Evolutionary conservation across 2,888 invertebrate genomes (phyloP), one percentile per base, ranked within the genome.

Genomic region (Tenodera sinensis): DNA sequence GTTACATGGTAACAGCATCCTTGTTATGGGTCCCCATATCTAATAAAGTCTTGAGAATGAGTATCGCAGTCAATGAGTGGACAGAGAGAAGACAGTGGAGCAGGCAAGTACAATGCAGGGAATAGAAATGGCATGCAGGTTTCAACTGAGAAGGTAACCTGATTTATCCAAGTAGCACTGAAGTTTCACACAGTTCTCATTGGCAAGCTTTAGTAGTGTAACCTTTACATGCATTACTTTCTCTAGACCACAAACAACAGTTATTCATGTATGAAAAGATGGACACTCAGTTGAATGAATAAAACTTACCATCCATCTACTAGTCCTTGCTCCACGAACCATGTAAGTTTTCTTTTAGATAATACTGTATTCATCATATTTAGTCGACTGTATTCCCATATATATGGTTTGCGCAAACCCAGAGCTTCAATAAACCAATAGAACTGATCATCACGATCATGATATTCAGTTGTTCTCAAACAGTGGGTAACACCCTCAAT

Each of bases 331-430:
- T 98, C 96, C 9, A 99, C 99, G 93, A 99, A 98, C 99, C 99
- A 99, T 0, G 99, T 99, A 25, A 99, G 94, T 93, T 98, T 99
- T 90, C 99, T 95, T 93, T 99, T 99, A 0, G 99, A 99, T 89
- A 99, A 94, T 71, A 99, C 99, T 0, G 99, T 99, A 92, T 99
- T 98, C 20, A 98, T 99, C 97, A 99, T 98, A 91, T 99, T 99
- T 88, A 99, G 94, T 91, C 99, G 96, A 92, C 98, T 97, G 93
- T 99, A 99, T 92, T 98, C 98, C 97, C 98, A 99, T 92, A 99
- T 98, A 92, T 98, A 95, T 0, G 99, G 99, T 92, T 97, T 97
- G 89, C 99, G 95, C 34, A 99, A 93, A 12, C 96, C 96, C 25
- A 99, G 93, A 0, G 97, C 97, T 91, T 99, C 97, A 90, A 98